Base-by-base conservation (phyloP, 2,888 invertebrate genomes). In the Ephialtes manifestator region DNA sequence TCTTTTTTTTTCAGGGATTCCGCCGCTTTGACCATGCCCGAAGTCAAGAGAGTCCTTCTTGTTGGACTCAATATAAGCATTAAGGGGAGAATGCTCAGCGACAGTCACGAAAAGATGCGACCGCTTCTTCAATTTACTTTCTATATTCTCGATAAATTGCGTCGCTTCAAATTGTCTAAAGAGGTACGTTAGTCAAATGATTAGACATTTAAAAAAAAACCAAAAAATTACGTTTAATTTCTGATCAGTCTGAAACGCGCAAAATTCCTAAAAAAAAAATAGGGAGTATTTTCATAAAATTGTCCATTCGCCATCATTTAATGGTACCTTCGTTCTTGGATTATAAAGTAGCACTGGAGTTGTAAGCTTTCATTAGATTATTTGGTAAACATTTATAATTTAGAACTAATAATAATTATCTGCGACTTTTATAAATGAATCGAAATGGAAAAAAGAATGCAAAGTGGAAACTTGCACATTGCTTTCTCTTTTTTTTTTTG, bases 111-210 rank as follows among this genome's bases (percentile, higher is more conserved):
- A 87, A 96, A 96, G 90, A 95, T 97, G 92, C 96, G 97, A 87
- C 98, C 98, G 11, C 95, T 99, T 89, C 95, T 99, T 93, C 96
- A 97, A 91, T 96, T 99, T 89, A 97, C 99, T 39, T 98, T 99
- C 95, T 97, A 99, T 94, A 96, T 97, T 88, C 95, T 99, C 91
- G 99, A 99, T 94, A 98, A 98, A 94, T 95, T 99, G 88, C 97
- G 97, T 92, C 95, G 98, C 84, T 96, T 97, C 87, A 96, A 97
- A 91, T 96, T 99, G 78, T 97, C 97, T 87, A 98, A 98, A 94
- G 99, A 99, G 97, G 98, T 58, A 28, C 3, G 15, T 28, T 15
- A 15, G 5, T 28, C 28, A 13, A 24, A 11, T 2, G 0, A 48
- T 48, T 48, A 24, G 10, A 0, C 8, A 24, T 24, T 24, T 20